Conservation (phyloP, 2,113 vertebrate genomes). For the Nerophis lumbriciformis region DNA sequence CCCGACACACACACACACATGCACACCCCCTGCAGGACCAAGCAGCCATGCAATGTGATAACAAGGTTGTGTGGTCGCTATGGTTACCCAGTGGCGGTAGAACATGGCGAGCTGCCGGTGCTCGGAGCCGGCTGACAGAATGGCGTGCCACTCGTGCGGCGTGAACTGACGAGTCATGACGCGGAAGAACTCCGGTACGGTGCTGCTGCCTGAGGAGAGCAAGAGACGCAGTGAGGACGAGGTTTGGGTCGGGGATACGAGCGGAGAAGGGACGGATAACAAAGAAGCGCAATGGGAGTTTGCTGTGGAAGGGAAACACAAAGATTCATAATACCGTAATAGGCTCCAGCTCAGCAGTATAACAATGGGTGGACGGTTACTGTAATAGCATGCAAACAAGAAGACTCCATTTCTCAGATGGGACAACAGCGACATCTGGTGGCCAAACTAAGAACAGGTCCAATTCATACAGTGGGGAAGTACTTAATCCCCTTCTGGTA, state of each 20-base stretch:
- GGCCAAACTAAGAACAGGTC: slow-evolving; percentile 14
- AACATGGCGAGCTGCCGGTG: slow-evolving; percentile 86
- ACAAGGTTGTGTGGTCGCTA: slow-evolving; percentile 45
- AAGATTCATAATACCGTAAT: background rate
- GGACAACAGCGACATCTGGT: slow-evolving; percentile 51
- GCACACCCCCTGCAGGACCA: slow-evolving; percentile 1
- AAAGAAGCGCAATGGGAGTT: background rate
- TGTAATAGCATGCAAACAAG: background rate
- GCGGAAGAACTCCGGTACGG: slow-evolving; percentile 87
- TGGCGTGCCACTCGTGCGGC: slow-evolving; percentile 82
- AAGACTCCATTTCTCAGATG: background rate
- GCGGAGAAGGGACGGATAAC: too few relatives aligned
- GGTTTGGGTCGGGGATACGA: background rate
- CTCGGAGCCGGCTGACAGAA: slow-evolving; percentile 79
- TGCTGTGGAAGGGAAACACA: background rate
- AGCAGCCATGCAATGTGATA: slow-evolving; percentile 29
- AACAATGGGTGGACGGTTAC: background rate
- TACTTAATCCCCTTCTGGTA: too few relatives aligned
- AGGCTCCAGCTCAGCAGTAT: background rate
- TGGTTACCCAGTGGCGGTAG: slow-evolving; percentile 94
- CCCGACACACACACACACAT: slow-evolving; percentile 4
- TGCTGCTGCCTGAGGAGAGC: slow-evolving; percentile 77
- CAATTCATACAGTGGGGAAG: background rate
- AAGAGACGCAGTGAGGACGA: background rate
- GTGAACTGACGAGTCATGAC: slow-evolving; percentile 97